phyloP scores from a whole-genome alignment of 2,888 invertebrate species.

The Epinotia bilunana region DNA sequence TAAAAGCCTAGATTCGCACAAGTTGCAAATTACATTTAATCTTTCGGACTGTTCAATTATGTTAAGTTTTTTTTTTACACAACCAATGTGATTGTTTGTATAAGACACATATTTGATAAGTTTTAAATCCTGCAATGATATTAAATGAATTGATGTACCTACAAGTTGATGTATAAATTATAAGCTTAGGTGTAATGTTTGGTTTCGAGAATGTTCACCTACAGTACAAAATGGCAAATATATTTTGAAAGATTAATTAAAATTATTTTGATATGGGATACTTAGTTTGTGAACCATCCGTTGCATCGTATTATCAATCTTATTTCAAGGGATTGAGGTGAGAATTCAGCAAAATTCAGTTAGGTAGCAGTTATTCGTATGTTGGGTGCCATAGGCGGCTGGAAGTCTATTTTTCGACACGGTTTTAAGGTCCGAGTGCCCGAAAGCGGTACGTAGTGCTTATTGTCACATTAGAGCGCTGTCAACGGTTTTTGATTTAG shows the following conservation, averaged over 20 bases:
- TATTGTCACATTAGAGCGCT: too few species aligned
- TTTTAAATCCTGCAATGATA: slow-evolving; percentile 12
- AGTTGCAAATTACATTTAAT: not conserved
- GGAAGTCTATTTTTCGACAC: too few species aligned
- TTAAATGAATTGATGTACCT: slow-evolving; percentile 13
- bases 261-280: slow-evolving; percentile 4
- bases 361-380: too few species aligned
- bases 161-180: slow-evolving; percentile 6
- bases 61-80: slow-evolving; percentile 5
- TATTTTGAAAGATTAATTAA: not conserved
- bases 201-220: slow-evolving; percentile 5
- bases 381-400: too few species aligned
- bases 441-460: too few species aligned
- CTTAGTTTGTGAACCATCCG: not conserved
- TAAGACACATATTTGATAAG: slow-evolving; percentile 13
- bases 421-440: too few species aligned
- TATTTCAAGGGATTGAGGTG: too few species aligned
- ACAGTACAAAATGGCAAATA: slow-evolving; percentile 23
- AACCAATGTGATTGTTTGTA: not conserved
- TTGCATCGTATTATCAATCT: too few species aligned
- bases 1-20: not conserved
- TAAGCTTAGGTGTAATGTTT: slow-evolving; percentile 13
- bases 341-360: too few species aligned
- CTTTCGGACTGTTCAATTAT: slow-evolving; percentile 11
- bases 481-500: too few species aligned